phyloP scores from a whole-genome alignment of 2,797 vertebrate genomes.

The Adrianichthys oophorus region DNA sequence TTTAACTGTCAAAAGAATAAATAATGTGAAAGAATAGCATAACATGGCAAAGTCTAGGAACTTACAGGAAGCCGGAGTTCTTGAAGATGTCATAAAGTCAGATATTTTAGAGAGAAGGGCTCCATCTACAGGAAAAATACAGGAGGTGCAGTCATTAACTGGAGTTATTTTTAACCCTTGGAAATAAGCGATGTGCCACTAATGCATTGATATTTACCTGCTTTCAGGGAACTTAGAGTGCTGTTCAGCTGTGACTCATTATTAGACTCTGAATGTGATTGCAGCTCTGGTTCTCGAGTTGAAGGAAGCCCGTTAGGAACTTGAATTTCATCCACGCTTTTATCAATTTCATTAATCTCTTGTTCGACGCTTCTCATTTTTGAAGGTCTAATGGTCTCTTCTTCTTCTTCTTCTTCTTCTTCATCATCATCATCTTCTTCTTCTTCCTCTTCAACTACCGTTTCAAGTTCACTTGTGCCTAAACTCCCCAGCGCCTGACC shows the following conservation, averaged over 20 bases:
- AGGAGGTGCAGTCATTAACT: not conserved
- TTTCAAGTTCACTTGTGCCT: too few relatives aligned
- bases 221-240: constrained; percentile 60
- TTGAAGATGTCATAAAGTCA: constrained; percentile 31
- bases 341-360: not conserved
- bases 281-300: constrained; percentile 1
- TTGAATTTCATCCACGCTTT: constrained; percentile 9
- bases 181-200: too few relatives aligned
- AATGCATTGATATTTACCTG: constrained; percentile 48
- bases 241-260: constrained; percentile 13
- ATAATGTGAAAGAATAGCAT: not conserved
- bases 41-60: constrained; percentile 10
- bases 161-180: too few relatives aligned
- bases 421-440: constrained; percentile 15
- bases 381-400: constrained; percentile 1
- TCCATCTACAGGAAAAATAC: constrained; percentile 66
- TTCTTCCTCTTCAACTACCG: constrained; percentile 20
- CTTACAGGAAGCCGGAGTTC: constrained; percentile 63
- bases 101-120: constrained; percentile 71
- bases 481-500: too few relatives aligned
- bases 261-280: not conserved
- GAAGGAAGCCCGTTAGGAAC: constrained; percentile 55
- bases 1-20: not conserved
- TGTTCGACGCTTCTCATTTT: too few relatives aligned
- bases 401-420: constrained; percentile 11